Base-by-base conservation (phyloP, 2,797 vertebrate species). In the Acanthurus leucopareius region DNA sequence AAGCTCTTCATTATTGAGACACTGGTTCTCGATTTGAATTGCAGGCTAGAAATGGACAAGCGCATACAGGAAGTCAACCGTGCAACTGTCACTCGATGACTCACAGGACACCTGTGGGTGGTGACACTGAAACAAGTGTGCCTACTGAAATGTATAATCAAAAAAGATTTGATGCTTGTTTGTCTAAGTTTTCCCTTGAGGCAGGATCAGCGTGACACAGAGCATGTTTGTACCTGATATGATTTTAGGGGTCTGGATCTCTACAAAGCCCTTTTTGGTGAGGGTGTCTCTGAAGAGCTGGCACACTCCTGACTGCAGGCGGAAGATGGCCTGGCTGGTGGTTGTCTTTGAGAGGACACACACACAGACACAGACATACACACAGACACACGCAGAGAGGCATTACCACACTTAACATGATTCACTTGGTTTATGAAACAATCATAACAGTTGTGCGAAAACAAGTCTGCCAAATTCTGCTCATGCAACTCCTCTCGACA, bases 181-280 rank as follows among this genome's bases (percentile, higher is more conserved):
- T 45, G 11, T 66, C 20, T 71, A 14, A 38, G 28, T 54, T 69
- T 60, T 47, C 63, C 67, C 47, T 22, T 0, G 10, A 40, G 65
- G 40, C 11, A 53, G 22, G 61, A 58, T 38, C 28, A 48, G 3
- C 15, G 13, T 14, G 60, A 48, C 15, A 52, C 9, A 15, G 56
- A 14, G 11, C 19, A 19, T 58, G 67, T 73, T 52, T 82, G 75
- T 95, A 99, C 98, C 98, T 91, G 98, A 99, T 92, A 99, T 99
- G 78, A 99, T 99, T 95, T 99, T 99, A 61, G 98, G 98, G 76
- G 98, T 99, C 91, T 99, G 98, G 92, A 99, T 98, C 95, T 99
- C 98, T 95, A 99, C 96, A 92, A 99, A 99, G 89, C 97, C 97
- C 91, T 98, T 99, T 54, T 91, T 94, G 94, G 91, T 96, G 77